A percentile compares a stretch with the other conserved stretches of the same genome.
These are phyloP conservation scores for Cyclophora albipunctata DNA, from an alignment of 2,888 invertebrate genomes.

Conservation along the genomic window DNA sequence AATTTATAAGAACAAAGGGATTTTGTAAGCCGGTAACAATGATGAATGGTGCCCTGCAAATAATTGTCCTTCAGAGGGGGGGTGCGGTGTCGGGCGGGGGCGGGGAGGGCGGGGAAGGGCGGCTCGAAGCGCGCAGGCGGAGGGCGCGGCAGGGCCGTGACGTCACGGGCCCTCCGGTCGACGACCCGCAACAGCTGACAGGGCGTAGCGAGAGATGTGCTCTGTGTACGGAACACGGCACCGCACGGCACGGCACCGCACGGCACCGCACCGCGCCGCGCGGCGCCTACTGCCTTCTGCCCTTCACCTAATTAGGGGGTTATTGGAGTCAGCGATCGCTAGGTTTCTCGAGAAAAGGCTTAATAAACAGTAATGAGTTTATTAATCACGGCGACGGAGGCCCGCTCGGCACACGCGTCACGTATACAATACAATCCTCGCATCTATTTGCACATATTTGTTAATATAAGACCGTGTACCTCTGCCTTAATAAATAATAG, in stretches of 20 bases:
- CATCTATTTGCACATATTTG: neutral
- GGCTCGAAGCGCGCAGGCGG: slow-evolving; percentile 19
- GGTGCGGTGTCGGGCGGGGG: slow-evolving; percentile 17
- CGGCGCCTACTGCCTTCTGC: neutral
- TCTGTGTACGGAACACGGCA: slow-evolving; percentile 5
- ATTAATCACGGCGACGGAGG: neutral
- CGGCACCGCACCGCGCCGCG: slow-evolving; percentile 1
- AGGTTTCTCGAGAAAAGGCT: slow-evolving; percentile 2
- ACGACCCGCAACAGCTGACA: slow-evolving; percentile 55
- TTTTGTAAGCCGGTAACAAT: slow-evolving; percentile 36
- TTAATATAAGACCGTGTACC: neutral
- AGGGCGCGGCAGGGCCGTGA: slow-evolving; percentile 53
- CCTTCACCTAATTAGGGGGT: slow-evolving; percentile 3
- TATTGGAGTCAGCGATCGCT: slow-evolving; percentile 4
- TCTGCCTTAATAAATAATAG: too few species aligned
- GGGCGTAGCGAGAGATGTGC: slow-evolving; percentile 14
- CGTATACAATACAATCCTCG: neutral
- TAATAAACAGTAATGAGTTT: slow-evolving; percentile 1
- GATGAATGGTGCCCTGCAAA: slow-evolving; percentile 64
- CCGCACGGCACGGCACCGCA: neutral
- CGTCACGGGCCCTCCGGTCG: slow-evolving; percentile 60
- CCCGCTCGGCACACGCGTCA: neutral
- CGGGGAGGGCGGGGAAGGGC: slow-evolving; percentile 15
- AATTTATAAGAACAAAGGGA: slow-evolving; percentile 33
- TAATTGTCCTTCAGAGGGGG: slow-evolving; percentile 50